phyloP scores from a whole-genome alignment of 1,140 invertebrate genomes.

The Micrasema minimum region DNA sequence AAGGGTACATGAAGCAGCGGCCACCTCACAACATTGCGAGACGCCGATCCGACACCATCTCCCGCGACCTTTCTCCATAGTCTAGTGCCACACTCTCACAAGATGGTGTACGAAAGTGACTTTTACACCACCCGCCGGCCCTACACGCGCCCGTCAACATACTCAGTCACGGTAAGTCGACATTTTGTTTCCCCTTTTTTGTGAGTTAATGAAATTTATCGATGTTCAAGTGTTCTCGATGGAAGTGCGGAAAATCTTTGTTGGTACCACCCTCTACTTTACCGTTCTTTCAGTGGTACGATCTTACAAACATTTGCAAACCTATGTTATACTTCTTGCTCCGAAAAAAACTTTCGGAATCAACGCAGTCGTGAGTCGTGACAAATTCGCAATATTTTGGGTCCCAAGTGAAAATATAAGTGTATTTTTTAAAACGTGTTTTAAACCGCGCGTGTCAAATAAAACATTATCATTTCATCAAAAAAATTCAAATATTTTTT shows the following conservation, averaged over 20 bases:
- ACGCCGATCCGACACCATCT: constrained; percentile 41
- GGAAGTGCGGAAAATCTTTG: constrained; percentile 50
- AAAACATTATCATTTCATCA: background rate
- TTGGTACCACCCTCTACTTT: constrained; percentile 36
- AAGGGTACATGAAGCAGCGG: constrained; percentile 17
- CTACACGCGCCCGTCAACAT: constrained; percentile 77
- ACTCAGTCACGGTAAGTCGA: constrained; percentile 81
- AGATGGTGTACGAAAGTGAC: constrained; percentile 90
- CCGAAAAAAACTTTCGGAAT: background rate
- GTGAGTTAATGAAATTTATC: constrained; percentile 33
- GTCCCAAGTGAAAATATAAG: constrained; percentile 18
- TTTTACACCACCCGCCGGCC: constrained; percentile 88
- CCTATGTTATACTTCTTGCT: background rate
- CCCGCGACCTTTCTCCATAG: constrained; percentile 28
- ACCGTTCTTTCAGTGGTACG: constrained; percentile 1
- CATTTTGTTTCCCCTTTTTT: constrained; percentile 1
- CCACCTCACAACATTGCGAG: constrained; percentile 41
- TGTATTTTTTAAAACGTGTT: constrained; percentile 23
- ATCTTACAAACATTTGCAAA: constrained; percentile 10
- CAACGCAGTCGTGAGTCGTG: background rate
- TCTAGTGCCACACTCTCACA: constrained; percentile 48
- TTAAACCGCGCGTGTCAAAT: constrained; percentile 3
- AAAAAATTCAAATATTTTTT: too few species aligned
- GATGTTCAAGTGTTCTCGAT: constrained; percentile 50
- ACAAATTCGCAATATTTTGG: constrained; percentile 3